Evolutionary conservation across 2,113 vertebrate genomes (phyloP).

Genomic region (Sylvietta virens): DNA sequence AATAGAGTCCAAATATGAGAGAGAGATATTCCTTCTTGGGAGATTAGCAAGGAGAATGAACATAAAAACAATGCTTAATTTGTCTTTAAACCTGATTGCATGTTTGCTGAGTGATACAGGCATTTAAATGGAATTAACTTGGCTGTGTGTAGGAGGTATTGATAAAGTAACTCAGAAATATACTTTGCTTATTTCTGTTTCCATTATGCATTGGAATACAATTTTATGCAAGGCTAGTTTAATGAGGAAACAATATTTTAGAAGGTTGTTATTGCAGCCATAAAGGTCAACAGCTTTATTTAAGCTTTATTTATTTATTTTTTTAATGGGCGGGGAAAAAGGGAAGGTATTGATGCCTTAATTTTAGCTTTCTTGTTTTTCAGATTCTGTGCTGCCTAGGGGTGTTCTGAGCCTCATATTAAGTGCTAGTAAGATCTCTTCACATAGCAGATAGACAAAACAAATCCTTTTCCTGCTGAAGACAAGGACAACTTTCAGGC

Average conservation of each 20-base stretch:
- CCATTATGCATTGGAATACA: conserved; percentile 24
- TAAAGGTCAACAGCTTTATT: conserved; percentile 50
- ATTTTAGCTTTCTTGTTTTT: too few species aligned
- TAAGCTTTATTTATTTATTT: conserved; percentile 23
- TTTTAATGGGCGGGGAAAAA: rapidly evolving
- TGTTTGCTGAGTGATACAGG: conserved; percentile 19
- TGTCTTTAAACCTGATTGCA: conserved; percentile 25
- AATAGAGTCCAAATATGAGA: not conserved
- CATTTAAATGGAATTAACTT: conserved; percentile 42
- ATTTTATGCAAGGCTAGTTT: conserved; percentile 60
- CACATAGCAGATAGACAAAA: too few species aligned
- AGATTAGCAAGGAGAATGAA: conserved; percentile 17
- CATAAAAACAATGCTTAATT: conserved; percentile 54
- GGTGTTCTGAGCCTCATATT: too few species aligned
- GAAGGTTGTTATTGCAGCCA: conserved; percentile 14
- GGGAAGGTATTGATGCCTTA: too few species aligned
- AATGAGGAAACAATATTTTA: conserved; percentile 57
- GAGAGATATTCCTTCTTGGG: not conserved
- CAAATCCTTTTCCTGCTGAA: too few species aligned
- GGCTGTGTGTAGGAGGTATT: conserved; percentile 26
- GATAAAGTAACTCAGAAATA: conserved; percentile 33
- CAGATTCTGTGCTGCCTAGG: too few species aligned
- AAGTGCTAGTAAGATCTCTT: too few species aligned
- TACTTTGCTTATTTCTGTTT: conserved; percentile 17
- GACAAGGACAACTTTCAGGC: too few species aligned